A percentile compares a stretch with the other conserved stretches of the same genome.
These are phyloP conservation scores for Prunella himalayana DNA, from an alignment of 2,113 vertebrate species.

Conservation along the genomic window DNA sequence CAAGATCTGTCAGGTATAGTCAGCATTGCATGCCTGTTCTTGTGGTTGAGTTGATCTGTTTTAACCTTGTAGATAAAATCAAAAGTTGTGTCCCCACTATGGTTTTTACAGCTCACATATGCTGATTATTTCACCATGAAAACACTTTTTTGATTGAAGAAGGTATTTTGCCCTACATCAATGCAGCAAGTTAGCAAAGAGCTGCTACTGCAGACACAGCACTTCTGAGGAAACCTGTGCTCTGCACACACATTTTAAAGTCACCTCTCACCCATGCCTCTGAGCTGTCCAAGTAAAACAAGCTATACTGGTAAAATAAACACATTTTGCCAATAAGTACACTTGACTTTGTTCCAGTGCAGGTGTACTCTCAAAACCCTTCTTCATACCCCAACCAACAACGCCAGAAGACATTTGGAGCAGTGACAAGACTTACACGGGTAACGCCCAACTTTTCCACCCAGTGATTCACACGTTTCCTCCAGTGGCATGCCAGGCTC, in stretches of 20 bases:
- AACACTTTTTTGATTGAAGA: not conserved
- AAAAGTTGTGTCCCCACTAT: not conserved
- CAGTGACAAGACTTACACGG: not conserved
- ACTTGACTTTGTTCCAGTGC: slow-evolving; percentile 36
- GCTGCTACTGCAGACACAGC: not conserved
- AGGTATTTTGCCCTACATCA: not conserved
- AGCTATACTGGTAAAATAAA: slow-evolving; percentile 9
- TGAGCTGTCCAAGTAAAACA: slow-evolving; percentile 27
- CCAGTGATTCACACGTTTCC: not conserved
- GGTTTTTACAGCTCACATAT: not conserved
- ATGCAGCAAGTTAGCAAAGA: not conserved
- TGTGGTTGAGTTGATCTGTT: not conserved
- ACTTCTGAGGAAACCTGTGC: not conserved
- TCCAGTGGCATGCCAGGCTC: not conserved
- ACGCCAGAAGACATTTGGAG: not conserved
- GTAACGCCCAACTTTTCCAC: slow-evolving; percentile 1
- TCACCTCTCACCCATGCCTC: not conserved
- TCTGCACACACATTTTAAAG: not conserved
- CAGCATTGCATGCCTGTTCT: not conserved
- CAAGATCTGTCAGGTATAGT: not conserved
- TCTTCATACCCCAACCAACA: not conserved
- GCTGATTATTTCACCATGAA: not conserved
- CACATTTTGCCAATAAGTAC: slow-evolving; percentile 1
- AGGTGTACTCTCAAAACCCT: slow-evolving; percentile 36
- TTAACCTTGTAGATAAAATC: not conserved